A percentile compares a stretch with the other conserved stretches of the same genome.
Conservation (phyloP, 1,140 invertebrate species). For the Formica exsecta region DNA sequence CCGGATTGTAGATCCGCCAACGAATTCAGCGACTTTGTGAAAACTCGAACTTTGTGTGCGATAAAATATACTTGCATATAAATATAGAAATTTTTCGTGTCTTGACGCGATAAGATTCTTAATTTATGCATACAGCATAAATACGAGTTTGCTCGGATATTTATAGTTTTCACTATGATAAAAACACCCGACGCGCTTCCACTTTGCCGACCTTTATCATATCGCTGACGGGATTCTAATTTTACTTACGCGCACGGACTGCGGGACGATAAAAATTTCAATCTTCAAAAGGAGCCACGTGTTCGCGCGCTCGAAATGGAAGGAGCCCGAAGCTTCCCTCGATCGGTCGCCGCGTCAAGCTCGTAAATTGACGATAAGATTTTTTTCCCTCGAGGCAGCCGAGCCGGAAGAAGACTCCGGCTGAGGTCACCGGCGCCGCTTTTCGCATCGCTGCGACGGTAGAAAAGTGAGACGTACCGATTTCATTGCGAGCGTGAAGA, state of each 20-base stretch:
- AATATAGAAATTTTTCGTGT: background rate
- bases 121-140: background rate
- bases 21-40: slow-evolving; percentile 17
- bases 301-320: slow-evolving; percentile 27
- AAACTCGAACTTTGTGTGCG: background rate
- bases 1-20: background rate
- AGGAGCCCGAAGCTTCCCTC: background rate
- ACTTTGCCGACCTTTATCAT: slow-evolving; percentile 2
- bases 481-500: slow-evolving; percentile 54
- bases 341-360: slow-evolving; percentile 36
- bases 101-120: background rate
- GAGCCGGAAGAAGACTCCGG: slow-evolving; percentile 38
- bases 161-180: background rate
- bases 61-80: background rate
- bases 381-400: slow-evolving; percentile 30
- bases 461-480: slow-evolving; percentile 67
- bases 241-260: slow-evolving; percentile 5
- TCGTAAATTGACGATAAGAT: slow-evolving; percentile 44
- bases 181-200: background rate
- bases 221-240: slow-evolving; percentile 28
- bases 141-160: slow-evolving; percentile 6
- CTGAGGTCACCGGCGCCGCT: slow-evolving; percentile 32
- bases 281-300: slow-evolving; percentile 38
- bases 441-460: background rate
- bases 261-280: slow-evolving; percentile 26